Conservation (phyloP, 2,113 vertebrate genomes). For the Ophiodon elongatus region DNA sequence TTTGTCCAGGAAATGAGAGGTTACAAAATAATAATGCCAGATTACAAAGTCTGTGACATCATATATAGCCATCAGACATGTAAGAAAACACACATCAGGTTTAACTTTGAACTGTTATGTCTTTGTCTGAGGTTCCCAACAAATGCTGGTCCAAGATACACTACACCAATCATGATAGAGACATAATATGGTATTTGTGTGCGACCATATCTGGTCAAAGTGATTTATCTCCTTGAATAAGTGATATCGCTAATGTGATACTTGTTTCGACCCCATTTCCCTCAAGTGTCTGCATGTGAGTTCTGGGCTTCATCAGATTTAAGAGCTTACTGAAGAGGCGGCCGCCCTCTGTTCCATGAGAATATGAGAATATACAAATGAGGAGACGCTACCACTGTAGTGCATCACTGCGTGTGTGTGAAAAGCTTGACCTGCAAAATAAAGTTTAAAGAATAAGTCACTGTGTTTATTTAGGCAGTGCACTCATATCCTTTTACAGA, state of each 20-base stretch:
- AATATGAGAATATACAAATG: slow-evolving; percentile 64
- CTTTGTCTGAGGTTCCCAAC: slow-evolving; percentile 35
- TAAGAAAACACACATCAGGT: slow-evolving; percentile 42
- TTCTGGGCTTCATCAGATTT: slow-evolving; percentile 49
- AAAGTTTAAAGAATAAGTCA: slow-evolving; percentile 77
- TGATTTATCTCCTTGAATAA: slow-evolving; percentile 44
- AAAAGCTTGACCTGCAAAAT: slow-evolving; percentile 75
- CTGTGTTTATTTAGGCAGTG: slow-evolving; percentile 77
- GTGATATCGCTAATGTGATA: slow-evolving; percentile 36
- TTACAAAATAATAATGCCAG: slow-evolving; percentile 5
- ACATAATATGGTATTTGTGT: slow-evolving; percentile 26
- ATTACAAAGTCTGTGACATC: slow-evolving; percentile 70
- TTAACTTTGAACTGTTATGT: slow-evolving; percentile 36
- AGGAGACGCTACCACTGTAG: slow-evolving; percentile 49
- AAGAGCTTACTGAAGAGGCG: slow-evolving; percentile 26
- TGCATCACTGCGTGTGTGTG: slow-evolving; percentile 54
- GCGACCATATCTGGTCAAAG: slow-evolving; percentile 29
- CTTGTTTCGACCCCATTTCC: slow-evolving; percentile 19
- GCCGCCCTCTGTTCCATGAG: slow-evolving; percentile 14
- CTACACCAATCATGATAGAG: slow-evolving; percentile 40
- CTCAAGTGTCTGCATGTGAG: slow-evolving; percentile 22
- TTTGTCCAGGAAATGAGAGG: neutral
- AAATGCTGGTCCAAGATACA: slow-evolving; percentile 56
- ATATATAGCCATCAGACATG: slow-evolving; percentile 50
- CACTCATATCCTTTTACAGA: slow-evolving; percentile 68